phyloP scores from a whole-genome alignment of 2,113 vertebrate genomes.

The Podarcis cretensis region DNA sequence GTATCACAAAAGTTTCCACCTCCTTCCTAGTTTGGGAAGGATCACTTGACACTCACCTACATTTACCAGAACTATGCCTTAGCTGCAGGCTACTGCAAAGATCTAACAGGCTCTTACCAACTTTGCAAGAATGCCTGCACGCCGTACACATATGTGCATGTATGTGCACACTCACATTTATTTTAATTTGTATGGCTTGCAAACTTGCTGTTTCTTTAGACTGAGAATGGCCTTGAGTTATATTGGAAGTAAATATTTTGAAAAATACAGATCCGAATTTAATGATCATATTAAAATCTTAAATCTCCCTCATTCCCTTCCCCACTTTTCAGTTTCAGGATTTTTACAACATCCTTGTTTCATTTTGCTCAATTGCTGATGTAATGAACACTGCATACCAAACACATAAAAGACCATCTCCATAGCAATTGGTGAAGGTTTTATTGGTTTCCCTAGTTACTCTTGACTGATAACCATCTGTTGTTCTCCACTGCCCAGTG shows the following conservation, averaged over 20 bases:
- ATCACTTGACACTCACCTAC: not conserved
- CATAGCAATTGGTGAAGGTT: slow-evolving; percentile 81
- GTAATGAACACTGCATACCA: slow-evolving; percentile 76
- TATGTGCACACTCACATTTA: not conserved
- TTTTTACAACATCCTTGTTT: slow-evolving; percentile 46
- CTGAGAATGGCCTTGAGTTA: not conserved
- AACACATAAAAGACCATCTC: slow-evolving; percentile 79
- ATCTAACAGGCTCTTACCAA: not conserved
- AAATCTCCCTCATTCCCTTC: not conserved
- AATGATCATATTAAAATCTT: not conserved
- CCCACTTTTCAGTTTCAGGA: slow-evolving; percentile 25
- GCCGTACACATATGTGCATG: not conserved
- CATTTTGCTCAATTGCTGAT: slow-evolving; percentile 67
- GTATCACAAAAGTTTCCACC: not conserved
- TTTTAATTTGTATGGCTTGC: not conserved
- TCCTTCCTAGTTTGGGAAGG: too few relatives aligned
- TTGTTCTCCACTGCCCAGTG: slow-evolving; percentile 66
- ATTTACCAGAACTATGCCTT: not conserved
- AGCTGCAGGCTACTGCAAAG: not conserved
- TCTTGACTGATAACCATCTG: slow-evolving; percentile 79
- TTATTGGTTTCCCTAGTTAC: slow-evolving; percentile 81
- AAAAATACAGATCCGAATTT: not conserved
- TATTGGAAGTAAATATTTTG: slow-evolving; percentile 15
- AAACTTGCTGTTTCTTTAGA: not conserved
- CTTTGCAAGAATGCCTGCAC: not conserved